Evolutionary conservation across 2,797 vertebrate genomes (phyloP), one percentile per base, ranked within the genome.

Genomic region (Scleropages formosus): DNA sequence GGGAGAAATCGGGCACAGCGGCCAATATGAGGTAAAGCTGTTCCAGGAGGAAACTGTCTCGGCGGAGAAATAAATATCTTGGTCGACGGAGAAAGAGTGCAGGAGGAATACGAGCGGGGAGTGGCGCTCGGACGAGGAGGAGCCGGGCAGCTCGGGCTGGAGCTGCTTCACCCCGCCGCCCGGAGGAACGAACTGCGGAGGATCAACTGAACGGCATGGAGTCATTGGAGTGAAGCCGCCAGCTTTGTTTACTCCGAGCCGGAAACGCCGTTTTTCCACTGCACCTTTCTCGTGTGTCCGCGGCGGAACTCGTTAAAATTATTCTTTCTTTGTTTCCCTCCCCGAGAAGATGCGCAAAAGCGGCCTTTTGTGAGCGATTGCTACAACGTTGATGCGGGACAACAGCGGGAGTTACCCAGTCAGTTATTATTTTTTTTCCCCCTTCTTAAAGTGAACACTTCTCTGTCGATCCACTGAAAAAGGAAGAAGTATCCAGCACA

Each of bases 1-100:
- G 76, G 82, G 78, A 75, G 86, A 84, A 84, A 86, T 89, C 88
- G 79, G 86, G 84, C 20, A 85, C 80, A 88, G 85, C 84, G 80
- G 81, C 81, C 80, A 90, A 84, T 80, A 83, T 83, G 85, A 86
- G 74, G 81, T 78, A 49, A 80, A 77, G 71, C 79, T 85, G 85
- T 80, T 87, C 83, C 76, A 78, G 86, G 87, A 85, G 81, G 86
- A 86, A 85, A 89, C 80, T 81, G 86, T 72, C 85, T 82, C 68
- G 82, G 80, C 83, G 82, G 84, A 74, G 59, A 44, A 70, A 66
- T 16, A 51, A 61, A 74, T 60, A 69, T 65, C n/a, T 20, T 39
- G 10, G 68, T 4, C 12, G 77, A 76, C 68, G 31, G 73, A 78
- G 58, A 56, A 31, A 20, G 6, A 13, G 16, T 60, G 1, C 66